A percentile compares a stretch with the other conserved stretches of the same genome.
These are phyloP conservation scores for Pyrocephalus nanus DNA, from an alignment of 2,797 vertebrate genomes.

Conservation along the genomic window DNA sequence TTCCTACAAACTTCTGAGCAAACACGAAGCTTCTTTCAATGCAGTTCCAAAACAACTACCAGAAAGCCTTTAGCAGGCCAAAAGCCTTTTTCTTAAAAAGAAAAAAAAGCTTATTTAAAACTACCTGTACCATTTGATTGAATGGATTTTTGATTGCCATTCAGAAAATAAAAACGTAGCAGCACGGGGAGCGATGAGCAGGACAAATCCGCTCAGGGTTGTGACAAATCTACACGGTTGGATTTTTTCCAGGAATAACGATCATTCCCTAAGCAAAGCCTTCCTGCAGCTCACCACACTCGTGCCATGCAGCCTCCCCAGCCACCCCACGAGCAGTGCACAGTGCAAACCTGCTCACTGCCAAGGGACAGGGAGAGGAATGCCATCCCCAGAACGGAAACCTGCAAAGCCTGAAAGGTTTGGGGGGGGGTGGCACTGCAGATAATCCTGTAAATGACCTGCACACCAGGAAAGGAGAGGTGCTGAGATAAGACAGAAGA, in stretches of 20 bases:
- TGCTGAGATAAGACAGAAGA: neutral
- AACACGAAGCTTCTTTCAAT: neutral
- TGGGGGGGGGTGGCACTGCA: neutral
- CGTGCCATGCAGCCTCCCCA: neutral
- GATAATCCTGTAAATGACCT: neutral
- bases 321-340: rapidly evolving
- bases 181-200: neutral
- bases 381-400: neutral
- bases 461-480: neutral
- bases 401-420: neutral
- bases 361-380: neutral
- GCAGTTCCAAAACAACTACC: neutral
- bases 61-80: neutral
- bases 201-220: rapidly evolving
- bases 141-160: neutral
- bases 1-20: neutral
- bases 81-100: neutral
- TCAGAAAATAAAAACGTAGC: neutral
- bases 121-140: neutral
- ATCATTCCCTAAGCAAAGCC: neutral
- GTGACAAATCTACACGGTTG: neutral
- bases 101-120: neutral
- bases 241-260: neutral
- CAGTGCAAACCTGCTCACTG: neutral
- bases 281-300: neutral